Evolutionary conservation across 2,888 invertebrate species (phyloP).

Genomic region (Zaprionus bogoriensis): DNA sequence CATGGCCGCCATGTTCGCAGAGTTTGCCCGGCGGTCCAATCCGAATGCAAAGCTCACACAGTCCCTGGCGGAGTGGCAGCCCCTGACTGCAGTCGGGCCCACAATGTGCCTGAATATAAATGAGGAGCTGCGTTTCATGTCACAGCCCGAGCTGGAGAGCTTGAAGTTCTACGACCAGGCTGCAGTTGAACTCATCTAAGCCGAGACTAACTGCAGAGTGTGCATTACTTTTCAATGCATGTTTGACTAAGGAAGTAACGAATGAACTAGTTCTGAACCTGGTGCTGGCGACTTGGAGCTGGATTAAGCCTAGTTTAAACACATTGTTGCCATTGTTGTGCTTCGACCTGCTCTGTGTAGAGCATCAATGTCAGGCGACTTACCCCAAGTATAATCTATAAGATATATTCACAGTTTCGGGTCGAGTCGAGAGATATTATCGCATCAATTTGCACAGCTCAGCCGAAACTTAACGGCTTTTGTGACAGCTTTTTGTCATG

Average conservation of each 20-base stretch:
- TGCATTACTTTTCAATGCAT: too few relatives aligned
- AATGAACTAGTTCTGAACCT: neutral
- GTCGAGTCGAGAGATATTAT: constrained; percentile 22
- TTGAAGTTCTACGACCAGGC: constrained; percentile 62
- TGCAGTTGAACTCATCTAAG: constrained; percentile 41
- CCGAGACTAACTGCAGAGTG: neutral
- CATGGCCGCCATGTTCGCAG: constrained; percentile 66
- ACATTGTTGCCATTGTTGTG: too few relatives aligned
- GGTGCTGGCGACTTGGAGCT: neutral
- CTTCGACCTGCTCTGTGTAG: too few relatives aligned
- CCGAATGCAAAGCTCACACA: constrained; percentile 65
- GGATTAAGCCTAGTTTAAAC: neutral
- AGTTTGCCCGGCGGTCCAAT: constrained; percentile 73
- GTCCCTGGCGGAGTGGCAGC: constrained; percentile 57
- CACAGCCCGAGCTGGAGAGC: constrained; percentile 64
- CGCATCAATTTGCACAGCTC: constrained; percentile 41
- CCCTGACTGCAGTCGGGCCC: constrained; percentile 38
- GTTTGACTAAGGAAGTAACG: too few relatives aligned
- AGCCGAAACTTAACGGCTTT: constrained; percentile 40
- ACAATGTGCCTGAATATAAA: constrained; percentile 74
- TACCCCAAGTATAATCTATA: too few relatives aligned
- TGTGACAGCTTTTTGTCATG: constrained; percentile 51
- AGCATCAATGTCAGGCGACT: too few relatives aligned
- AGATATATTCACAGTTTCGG: neutral
- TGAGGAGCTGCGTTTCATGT: constrained; percentile 61